Conservation (phyloP, 64 coral and sea anemone genomes). For the Stylophora pistillata region DNA sequence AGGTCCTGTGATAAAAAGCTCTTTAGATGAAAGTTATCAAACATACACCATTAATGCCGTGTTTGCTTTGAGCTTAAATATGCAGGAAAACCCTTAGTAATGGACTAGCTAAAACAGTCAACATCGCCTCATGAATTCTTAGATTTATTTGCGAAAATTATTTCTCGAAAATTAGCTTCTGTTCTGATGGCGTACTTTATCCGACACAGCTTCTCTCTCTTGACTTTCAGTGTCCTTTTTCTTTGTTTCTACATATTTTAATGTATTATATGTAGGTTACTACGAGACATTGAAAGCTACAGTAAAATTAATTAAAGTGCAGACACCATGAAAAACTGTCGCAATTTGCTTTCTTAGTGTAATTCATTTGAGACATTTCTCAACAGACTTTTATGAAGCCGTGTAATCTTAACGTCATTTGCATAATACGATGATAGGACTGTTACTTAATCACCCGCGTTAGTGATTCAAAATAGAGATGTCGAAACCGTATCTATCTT, state of each 20-base stretch:
- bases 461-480: slow-evolving; percentile 3
- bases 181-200: not conserved
- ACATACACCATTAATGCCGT: not conserved
- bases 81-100: not conserved
- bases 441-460: not conserved
- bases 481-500: not conserved
- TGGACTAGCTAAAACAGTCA: not conserved
- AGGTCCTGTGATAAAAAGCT: not conserved
- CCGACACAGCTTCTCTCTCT: not conserved
- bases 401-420: slow-evolving; percentile 24
- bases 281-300: not conserved
- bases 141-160: not conserved
- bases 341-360: too few species aligned
- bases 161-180: not conserved
- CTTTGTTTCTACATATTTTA: not conserved
- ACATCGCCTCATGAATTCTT: not conserved
- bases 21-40: not conserved
- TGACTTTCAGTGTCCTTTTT: not conserved
- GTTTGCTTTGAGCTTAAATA: not conserved
- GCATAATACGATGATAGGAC: not conserved
- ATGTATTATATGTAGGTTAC: not conserved
- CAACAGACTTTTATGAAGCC: slow-evolving; percentile 8
- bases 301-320: not conserved
- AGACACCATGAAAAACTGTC: too few species aligned
- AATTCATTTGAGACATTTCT: slow-evolving; percentile 10